These are phyloP conservation scores for Irena cyanogastra DNA, from an alignment of 2,113 vertebrate species.

Conservation along the genomic window DNA sequence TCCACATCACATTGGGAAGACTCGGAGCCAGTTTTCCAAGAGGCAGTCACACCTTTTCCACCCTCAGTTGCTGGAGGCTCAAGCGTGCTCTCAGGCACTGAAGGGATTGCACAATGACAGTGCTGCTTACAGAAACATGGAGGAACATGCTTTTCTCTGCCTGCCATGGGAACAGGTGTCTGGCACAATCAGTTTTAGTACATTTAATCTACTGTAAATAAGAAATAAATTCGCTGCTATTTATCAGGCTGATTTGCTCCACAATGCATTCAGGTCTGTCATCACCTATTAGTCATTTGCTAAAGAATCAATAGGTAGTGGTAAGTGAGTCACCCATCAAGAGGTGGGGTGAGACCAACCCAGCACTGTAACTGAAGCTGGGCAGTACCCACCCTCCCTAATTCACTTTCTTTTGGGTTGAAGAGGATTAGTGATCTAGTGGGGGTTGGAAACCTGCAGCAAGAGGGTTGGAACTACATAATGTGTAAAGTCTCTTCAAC, in stretches of 20 bases:
- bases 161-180: neutral
- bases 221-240: neutral
- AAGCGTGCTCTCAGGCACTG: neutral
- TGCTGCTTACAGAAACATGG: neutral
- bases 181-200: neutral
- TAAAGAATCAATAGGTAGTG: neutral
- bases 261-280: neutral
- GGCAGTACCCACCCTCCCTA: too few species aligned
- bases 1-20: neutral
- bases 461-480: neutral
- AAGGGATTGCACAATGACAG: neutral
- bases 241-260: neutral
- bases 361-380: neutral
- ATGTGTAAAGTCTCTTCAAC: neutral
- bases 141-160: neutral
- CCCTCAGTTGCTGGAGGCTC: neutral
- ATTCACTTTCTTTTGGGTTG: neutral
- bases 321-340: neutral
- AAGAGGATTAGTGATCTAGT: neutral
- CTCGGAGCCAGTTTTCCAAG: neutral
- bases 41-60: neutral
- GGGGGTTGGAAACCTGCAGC: neutral
- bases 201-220: neutral
- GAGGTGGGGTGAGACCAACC: neutral
- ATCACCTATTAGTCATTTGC: neutral